Evolutionary conservation across 2,797 vertebrate genomes (phyloP).

Genomic region (Oceanodroma leucorhoa): DNA sequence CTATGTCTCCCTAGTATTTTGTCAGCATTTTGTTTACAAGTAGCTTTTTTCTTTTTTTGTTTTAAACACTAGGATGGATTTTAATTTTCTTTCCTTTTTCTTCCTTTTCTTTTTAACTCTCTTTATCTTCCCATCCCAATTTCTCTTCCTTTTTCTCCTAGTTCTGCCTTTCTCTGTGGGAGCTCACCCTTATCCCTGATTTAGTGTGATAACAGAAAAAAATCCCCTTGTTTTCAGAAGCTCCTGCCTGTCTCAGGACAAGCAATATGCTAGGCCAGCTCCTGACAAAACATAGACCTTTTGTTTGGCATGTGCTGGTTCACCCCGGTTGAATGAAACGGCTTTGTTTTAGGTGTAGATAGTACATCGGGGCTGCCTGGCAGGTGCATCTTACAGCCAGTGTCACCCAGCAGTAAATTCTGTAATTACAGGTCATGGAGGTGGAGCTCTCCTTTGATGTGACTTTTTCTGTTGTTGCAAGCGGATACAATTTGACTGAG

Average conservation of each 20-base stretch:
- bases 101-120: background rate
- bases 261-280: background rate
- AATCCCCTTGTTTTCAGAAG: background rate
- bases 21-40: background rate
- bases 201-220: background rate
- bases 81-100: background rate
- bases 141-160: background rate
- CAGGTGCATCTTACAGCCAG: constrained; percentile 68
- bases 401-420: constrained; percentile 69
- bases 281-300: constrained; percentile 17
- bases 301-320: constrained; percentile 18
- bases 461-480: constrained; percentile 68
- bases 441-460: constrained; percentile 74
- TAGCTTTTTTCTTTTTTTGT: background rate
- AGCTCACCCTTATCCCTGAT: background rate
- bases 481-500: constrained; percentile 73
- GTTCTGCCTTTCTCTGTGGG: background rate
- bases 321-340: background rate
- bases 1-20: background rate
- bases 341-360: constrained; percentile 49
- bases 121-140: background rate
- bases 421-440: constrained; percentile 72
- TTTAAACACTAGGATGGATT: background rate
- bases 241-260: background rate
- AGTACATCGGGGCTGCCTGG: background rate